phyloP scores from a whole-genome alignment of 2,113 vertebrate genomes.

The Mustelus asterias region DNA sequence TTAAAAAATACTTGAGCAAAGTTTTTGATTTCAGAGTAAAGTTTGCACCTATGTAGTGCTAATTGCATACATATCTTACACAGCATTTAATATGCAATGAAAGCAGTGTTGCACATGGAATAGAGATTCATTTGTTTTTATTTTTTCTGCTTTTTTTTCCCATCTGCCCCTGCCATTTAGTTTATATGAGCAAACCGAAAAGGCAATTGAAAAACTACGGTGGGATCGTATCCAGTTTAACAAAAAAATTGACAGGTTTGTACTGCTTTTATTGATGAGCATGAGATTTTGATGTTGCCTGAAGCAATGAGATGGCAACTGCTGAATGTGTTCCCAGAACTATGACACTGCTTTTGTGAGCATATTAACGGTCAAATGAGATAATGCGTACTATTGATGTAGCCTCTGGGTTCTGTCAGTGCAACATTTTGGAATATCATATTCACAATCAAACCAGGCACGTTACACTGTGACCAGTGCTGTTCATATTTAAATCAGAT shows the following conservation, averaged over 20 bases:
- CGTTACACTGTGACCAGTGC: too few species aligned
- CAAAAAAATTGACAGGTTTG: conserved; percentile 47
- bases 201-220: conserved; percentile 47
- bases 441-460: background rate
- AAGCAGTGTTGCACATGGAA: background rate
- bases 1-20: background rate
- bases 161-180: conserved; percentile 42
- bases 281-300: background rate
- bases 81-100: background rate
- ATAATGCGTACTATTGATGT: background rate
- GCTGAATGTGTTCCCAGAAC: background rate
- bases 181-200: conserved; percentile 42
- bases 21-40: conserved; percentile 43
- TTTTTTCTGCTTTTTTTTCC: background rate
- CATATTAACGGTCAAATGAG: background rate
- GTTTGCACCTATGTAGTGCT: conserved; percentile 32
- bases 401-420: background rate
- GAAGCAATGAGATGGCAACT: background rate
- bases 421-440: background rate
- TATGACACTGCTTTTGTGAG: background rate
- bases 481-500: background rate
- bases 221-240: conserved; percentile 45
- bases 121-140: background rate
- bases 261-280: conserved; percentile 7
- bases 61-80: background rate